Base-by-base conservation (phyloP, 2,797 vertebrate species). In the Notoglanidium macrostoma region DNA sequence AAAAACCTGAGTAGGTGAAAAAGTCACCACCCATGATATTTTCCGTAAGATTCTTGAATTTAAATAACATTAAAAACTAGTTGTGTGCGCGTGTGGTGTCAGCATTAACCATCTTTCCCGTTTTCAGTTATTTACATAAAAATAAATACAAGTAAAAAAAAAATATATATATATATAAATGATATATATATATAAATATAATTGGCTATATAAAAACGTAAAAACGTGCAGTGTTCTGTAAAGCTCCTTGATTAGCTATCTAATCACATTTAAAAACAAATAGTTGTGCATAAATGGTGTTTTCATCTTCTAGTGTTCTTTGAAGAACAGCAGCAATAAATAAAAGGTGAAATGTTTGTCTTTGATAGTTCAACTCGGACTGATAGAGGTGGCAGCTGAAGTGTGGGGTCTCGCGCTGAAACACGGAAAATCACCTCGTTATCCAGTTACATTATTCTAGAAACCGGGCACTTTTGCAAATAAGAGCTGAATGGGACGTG, bases 341-440 rank as follows among this genome's bases (percentile, higher is more conserved):
- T 86, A 85, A 86, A 87, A 88, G 86, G 88, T 89, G 86, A 90
- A 86, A 90, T 65, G 90, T 91, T 92, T 92, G 86, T 89, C 63
- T 85, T 87, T 85, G 87, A 83, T 73, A 82, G 63, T n/a, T 74
- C 44, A 78, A 32, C 40, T 70, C n/a, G 55, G 78, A 44, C 86
- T 83, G 90, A 90, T 89, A 82, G 81, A 87, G 61, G 85, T 86
- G 89, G 72, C 86, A 67, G 81, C 76, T 87, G 63, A 91, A 88
- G 90, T 88, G 87, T 89, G 63, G 44, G 46, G 29, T 85, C 82
- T 91, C 87, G 65, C 87, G 89, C 88, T 49, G 51, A 82, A 67
- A 85, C 59, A n/a, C 14, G 40, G 49, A 15, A 88, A 81, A 84
- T 54, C 35, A n/a, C 44, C 46, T 84, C 63, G 78, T 81, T 70